Evolutionary conservation across 2,113 vertebrate genomes (phyloP), one percentile per base, ranked within the genome.

Genomic region (Hiodon tergisus): DNA sequence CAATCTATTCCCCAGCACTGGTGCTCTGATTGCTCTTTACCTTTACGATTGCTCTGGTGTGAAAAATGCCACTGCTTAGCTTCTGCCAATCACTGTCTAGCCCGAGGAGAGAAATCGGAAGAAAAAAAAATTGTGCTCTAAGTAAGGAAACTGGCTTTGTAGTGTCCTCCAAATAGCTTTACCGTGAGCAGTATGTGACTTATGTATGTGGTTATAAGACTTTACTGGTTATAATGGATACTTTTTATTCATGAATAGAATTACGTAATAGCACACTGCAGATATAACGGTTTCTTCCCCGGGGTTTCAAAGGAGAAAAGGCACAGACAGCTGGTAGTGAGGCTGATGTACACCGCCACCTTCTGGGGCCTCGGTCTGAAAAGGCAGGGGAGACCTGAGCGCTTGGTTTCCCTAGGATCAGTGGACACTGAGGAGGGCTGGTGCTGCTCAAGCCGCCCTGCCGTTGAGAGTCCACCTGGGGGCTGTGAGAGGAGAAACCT

Each of bases 361-460:
- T 16, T 57, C 53, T 53, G 53, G 54, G 5, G 7, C 8, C 53
- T 7, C 47, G 31, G 53, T 57, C 54, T 11, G 10, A 60, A 58
- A 17, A 11, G 16, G 5, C 14, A 14, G 16, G 16, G 53, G 53
- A 48, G 63, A 50, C 68, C 63, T 59, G 31, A 51, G 47, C 53
- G 53, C 6, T 57, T 14, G 53, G 16, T 53, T 67, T 31, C 53
- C 47, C 52, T 67, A 46, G 67, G 68, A 68, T 67, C 68, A 75
- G 46, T 5, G 46, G 14, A 31, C 2, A 31, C 31, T 48, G 63
- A 66, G 17, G 53, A 54, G 58, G 47, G 65, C 47, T 50, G 46
- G 7, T 13, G 4, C 6, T 17, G 11, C 46, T 55, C 53, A 17
- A 10, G 54, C 53, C 53, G 16, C 61, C 14, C 7, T 16, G 6